phyloP scores from a whole-genome alignment of 2,888 invertebrate genomes.

The Hypercompe scribonia region DNA sequence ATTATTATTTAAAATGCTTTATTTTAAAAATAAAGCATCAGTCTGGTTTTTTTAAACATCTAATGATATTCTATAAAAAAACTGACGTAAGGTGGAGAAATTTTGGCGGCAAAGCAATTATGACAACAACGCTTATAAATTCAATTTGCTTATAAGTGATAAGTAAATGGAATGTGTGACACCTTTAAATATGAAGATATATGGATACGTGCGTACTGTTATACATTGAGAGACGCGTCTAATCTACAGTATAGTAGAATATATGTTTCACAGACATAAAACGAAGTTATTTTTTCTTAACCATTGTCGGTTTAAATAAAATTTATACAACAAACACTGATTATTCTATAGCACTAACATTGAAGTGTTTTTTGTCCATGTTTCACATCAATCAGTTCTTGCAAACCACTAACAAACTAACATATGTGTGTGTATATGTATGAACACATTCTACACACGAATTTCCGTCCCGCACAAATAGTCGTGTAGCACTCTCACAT shows the following conservation, averaged over 20 bases:
- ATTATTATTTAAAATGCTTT: constrained; percentile 1
- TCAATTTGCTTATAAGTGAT: constrained; percentile 6
- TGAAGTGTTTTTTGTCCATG: constrained; percentile 31
- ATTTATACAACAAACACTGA: constrained; percentile 37
- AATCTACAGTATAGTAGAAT: constrained; percentile 13
- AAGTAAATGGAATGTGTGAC: constrained; percentile 19
- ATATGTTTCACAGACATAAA: constrained; percentile 17
- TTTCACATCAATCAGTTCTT: constrained; percentile 12
- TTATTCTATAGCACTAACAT: constrained; percentile 31
- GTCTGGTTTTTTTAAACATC: constrained; percentile 32
- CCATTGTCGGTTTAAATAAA: constrained; percentile 23
- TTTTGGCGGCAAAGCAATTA: neutral
- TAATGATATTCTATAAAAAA: constrained; percentile 1
- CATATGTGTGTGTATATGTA: neutral
- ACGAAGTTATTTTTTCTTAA: neutral
- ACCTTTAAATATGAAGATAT: constrained; percentile 6
- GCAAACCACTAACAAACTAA: constrained; percentile 19
- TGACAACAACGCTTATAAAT: neutral
- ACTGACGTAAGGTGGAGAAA: neutral
- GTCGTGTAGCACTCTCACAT: neutral
- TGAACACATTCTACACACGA: neutral
- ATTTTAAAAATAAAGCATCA: constrained; percentile 33
- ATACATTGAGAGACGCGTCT: constrained; percentile 8
- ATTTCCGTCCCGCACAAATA: neutral
- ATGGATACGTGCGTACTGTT: neutral